Conservation (phyloP, 2,113 vertebrate species). For the Pycnonotus jocosus region DNA sequence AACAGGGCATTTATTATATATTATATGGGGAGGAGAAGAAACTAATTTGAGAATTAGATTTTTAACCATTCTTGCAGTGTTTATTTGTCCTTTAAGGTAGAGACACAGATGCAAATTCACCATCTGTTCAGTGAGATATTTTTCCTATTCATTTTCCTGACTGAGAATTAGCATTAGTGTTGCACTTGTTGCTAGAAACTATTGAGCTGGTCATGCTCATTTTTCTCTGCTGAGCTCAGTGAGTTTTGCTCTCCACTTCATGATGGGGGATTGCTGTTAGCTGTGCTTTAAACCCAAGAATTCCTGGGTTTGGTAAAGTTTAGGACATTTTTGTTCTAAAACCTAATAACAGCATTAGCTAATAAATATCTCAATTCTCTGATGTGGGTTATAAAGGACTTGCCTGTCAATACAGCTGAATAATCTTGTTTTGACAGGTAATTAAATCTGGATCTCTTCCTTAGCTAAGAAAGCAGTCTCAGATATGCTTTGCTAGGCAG, state of each 20-base stretch:
- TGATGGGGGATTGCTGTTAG: neutral
- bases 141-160: neutral
- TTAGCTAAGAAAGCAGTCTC: neutral
- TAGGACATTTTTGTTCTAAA: neutral
- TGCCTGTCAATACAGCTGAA: neutral
- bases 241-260: neutral
- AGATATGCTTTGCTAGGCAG: neutral
- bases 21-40: neutral
- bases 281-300: neutral
- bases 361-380: fast-evolving
- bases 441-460: neutral
- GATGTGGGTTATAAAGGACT: neutral
- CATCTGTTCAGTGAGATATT: neutral
- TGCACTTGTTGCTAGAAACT: neutral
- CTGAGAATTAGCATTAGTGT: neutral
- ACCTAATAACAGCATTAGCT: neutral
- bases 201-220: neutral
- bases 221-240: neutral
- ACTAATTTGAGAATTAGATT: neutral
- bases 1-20: neutral
- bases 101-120: neutral
- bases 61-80: neutral
- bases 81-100: neutral
- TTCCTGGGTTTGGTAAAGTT: neutral
- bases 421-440: neutral